phyloP scores from a whole-genome alignment of 2,797 vertebrate genomes.

The Paratrypauchen microcephalus region DNA sequence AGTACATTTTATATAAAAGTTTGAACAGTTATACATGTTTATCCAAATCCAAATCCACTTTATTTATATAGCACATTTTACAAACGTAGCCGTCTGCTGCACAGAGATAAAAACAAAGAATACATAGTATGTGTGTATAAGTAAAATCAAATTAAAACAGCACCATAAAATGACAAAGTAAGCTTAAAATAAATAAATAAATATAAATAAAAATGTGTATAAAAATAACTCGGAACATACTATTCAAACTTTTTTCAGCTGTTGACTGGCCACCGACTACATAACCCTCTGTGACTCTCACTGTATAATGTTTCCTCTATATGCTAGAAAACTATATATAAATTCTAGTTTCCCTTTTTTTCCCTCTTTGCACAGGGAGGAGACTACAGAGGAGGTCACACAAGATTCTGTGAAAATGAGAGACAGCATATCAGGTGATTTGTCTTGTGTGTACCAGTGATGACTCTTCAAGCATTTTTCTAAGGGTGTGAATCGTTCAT shows the following conservation, averaged over 20 bases:
- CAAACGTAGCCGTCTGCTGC: no score
- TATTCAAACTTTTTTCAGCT: no score
- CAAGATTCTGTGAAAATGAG: constrained; percentile 69
- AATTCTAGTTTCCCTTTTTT: background rate
- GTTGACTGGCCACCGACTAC: background rate
- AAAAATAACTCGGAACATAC: no score
- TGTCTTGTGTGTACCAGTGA: background rate
- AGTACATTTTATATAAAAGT: background rate
- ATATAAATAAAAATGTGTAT: no score
- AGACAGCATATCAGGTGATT: constrained; percentile 75
- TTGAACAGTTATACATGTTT: no score
- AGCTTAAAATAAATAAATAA: no score
- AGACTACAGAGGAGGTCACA: constrained; percentile 38
- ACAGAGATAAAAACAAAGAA: no score
- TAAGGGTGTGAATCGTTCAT: background rate
- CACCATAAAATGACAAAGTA: no score
- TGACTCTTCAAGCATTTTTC: background rate
- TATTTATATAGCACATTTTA: no score
- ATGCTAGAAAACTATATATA: background rate
- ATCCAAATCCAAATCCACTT: no score
- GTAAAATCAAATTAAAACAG: no score
- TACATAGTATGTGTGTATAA: no score
- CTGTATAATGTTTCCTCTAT: background rate
- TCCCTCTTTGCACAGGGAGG: constrained; percentile 62
- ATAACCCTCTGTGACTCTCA: background rate